Percentiles rank a stretch among this genome's conserved stretches.
Conservation (phyloP, 64 coral and sea anemone species). For the Dendrophyllia cribrosa region DNA sequence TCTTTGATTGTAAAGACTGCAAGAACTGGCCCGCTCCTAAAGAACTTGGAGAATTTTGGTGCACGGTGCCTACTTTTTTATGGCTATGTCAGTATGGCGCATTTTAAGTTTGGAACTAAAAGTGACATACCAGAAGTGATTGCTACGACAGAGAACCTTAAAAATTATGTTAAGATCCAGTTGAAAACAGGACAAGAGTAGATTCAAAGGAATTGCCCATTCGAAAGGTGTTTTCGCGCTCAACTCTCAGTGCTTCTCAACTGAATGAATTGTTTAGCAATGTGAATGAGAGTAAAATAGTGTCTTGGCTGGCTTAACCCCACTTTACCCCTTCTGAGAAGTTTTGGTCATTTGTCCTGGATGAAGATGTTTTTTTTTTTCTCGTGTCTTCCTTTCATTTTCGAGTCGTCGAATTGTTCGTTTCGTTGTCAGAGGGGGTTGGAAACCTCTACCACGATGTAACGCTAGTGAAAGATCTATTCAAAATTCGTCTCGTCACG, state of each 20-base stretch:
- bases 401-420: too few relatives aligned
- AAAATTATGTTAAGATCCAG: slow-evolving; percentile 94
- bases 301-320: slow-evolving; percentile 92
- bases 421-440: too few relatives aligned
- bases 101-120: slow-evolving; percentile 72
- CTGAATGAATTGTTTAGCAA: slow-evolving; percentile 60
- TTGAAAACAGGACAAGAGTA: slow-evolving; percentile 40
- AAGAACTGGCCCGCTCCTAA: slow-evolving; percentile 74
- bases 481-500: too few relatives aligned
- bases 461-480: too few relatives aligned
- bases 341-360: slow-evolving; percentile 90
- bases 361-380: slow-evolving; percentile 88
- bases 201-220: slow-evolving; percentile 49
- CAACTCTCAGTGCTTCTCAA: slow-evolving; percentile 58
- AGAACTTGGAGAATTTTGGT: slow-evolving; percentile 68
- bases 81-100: slow-evolving; percentile 59
- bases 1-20: slow-evolving; percentile 81
- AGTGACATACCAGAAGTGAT: slow-evolving; percentile 74
- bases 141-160: slow-evolving; percentile 81
- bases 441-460: too few relatives aligned
- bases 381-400: too few relatives aligned
- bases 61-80: slow-evolving; percentile 89
- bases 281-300: slow-evolving; percentile 48
- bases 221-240: slow-evolving; percentile 89
- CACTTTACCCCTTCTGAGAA: slow-evolving; percentile 79